phyloP scores from a whole-genome alignment of 2,797 vertebrate genomes.

The Microhierax caerulescens region DNA sequence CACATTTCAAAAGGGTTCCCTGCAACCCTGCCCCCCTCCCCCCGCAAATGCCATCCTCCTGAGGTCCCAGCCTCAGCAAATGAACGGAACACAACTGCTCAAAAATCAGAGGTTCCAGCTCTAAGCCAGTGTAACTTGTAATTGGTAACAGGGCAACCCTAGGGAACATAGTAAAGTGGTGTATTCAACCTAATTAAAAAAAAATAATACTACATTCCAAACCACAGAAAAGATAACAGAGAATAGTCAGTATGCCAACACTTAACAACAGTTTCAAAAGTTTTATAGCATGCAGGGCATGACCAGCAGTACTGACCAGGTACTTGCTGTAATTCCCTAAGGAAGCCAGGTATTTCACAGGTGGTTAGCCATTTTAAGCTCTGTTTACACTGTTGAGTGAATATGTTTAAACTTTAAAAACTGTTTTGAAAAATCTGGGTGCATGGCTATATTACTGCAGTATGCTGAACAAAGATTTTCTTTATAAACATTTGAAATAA shows the following conservation, averaged over 20 bases:
- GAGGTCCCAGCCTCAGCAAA: not conserved
- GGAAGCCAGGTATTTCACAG: not conserved
- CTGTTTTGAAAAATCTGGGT: not conserved
- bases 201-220: not conserved
- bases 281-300: not conserved
- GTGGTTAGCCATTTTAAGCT: conserved; percentile 3
- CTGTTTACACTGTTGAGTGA: not conserved
- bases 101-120: not conserved
- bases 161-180: not conserved
- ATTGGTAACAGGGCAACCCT: not conserved
- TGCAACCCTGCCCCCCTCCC: not conserved
- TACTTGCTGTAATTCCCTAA: not conserved
- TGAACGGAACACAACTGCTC: not conserved
- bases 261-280: not conserved
- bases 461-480: not conserved
- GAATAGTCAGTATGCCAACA: not conserved
- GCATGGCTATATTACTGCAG: not conserved
- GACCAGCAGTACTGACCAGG: not conserved
- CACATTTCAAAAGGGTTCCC: not conserved
- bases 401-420: not conserved
- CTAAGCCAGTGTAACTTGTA: not conserved
- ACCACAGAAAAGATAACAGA: not conserved
- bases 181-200: not conserved
- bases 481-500: not conserved
- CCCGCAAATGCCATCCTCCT: not conserved